Evolutionary conservation across 2,888 invertebrate species (phyloP), one percentile per base, ranked within the genome.

Genomic region (Parnassius apollo): DNA sequence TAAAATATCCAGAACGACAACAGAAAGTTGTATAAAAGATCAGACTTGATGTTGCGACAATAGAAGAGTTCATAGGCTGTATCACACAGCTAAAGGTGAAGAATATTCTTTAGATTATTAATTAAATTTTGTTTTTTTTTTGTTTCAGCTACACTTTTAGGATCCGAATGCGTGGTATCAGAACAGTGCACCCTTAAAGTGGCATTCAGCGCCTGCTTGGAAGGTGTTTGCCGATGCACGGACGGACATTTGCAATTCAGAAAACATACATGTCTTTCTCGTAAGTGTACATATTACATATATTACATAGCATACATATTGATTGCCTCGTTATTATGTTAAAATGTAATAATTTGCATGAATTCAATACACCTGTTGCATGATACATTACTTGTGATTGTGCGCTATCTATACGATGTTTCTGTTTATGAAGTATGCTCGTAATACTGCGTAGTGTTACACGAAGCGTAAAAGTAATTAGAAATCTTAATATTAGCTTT

Each of bases 151-250:
- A 95, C 95, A 57, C 93, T 97, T 46, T 90, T 97, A 76, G 97
- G 97, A 57, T 96, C 96, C 75, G 96, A 96, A 77, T 98, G 98
- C 81, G 78, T 94, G 68, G 94, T 97, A 57, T 94, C 95, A 65
- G 96, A 96, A 76, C 98, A 98, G 81, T 98, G 98, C 79, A 95
- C 96, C 35, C 91, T 97, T 88, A 97, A 97, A 85, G 97, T 98
- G 61, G 96, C 96, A 18, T 96, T 97, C 89, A 97, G 97, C 82
- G 95, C 95, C 69, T 98, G 98, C 75, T 88, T 96, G 72, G 96
- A 96, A 64, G 96, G 96, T 48, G 94, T 95, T 56, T 98, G 98
- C 80, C 94, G 95, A 52, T 98, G 98, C 85, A 94, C 95, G 64
- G 95, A 95, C 75, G 96, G 96, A 70, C 96, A 95, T 87, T 92